Base-by-base conservation (phyloP, 2,797 vertebrate species). In the Sardinella longiceps region DNA sequence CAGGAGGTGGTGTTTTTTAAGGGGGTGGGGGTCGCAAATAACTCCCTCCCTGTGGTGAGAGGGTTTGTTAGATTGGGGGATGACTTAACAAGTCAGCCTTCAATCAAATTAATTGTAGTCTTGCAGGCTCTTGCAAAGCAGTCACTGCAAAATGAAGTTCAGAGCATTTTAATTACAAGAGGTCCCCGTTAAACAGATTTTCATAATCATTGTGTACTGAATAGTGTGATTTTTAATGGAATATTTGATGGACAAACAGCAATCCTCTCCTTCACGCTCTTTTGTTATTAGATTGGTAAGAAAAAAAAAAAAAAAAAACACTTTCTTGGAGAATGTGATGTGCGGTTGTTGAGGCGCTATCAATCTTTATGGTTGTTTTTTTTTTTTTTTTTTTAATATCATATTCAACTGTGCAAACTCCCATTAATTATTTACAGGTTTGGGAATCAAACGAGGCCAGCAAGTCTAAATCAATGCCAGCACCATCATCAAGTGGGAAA, bases 341-440 rank as follows among this genome's bases (percentile, higher is more conserved):
- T 77, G 70, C 43, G 70, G 70, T 77, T 77, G 70, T 23, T 77
- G 70, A 43, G 70, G 37, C 20, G 12, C 70, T 43, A 39, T 43
- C 70, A 77, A 77, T 77, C 37, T 14, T 20, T 43, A 33, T 2
- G 66, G 66, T 74, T 77, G 15, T 77, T 37, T 77, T 74, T 14
- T 58, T 23, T n/a, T 23, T 58, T 58, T 58, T 58, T 58, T 66
- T 37, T 70, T 30, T 66, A 28, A 14, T 28, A 33, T 77, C 18
- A 23, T 48, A 77, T 63, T 45, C 6, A 82, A 81, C 87, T 51
- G 83, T 81, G 14, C 84, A 85, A 66, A 85, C 23, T 51, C 66
- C 53, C 60, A 86, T 86, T 43, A 87, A 80, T 82, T 83, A 88
- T 90, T 89, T 60, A 88, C 83, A 86, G 66, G 63, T 56, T 63